Conservation (phyloP, 2,797 vertebrate genomes). For the Miichthys miiuy region DNA sequence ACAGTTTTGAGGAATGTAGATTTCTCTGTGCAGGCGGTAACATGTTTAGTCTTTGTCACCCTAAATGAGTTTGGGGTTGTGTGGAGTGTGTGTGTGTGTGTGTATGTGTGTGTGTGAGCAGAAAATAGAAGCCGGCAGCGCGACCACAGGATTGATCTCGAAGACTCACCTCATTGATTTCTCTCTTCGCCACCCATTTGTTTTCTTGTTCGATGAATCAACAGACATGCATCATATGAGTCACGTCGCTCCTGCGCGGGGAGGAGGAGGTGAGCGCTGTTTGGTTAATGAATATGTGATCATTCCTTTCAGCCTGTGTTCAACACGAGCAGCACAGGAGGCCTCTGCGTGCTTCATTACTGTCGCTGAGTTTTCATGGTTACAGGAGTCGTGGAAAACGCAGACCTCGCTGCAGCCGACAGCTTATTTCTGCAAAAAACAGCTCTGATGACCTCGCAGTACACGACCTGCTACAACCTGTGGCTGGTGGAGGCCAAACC, state of each 20-base stretch:
- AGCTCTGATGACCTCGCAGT: background rate
- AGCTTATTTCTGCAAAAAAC: background rate
- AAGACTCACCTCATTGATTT: constrained; percentile 74
- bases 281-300: constrained; percentile 36
- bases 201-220: constrained; percentile 64
- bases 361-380: background rate
- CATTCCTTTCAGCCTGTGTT: background rate
- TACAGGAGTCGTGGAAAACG: too few species aligned
- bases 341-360: background rate
- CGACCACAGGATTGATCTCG: constrained; percentile 64
- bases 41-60: constrained; percentile 76
- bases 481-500: background rate
- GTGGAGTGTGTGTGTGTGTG: constrained; percentile 5
- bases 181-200: constrained; percentile 58
- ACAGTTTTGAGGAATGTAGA: constrained; percentile 72
- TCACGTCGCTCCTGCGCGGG: constrained; percentile 14
- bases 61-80: constrained; percentile 64
- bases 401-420: background rate
- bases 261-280: background rate
- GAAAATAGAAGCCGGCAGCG: constrained; percentile 53
- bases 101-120: constrained; percentile 17
- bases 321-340: background rate
- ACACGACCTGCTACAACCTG: background rate
- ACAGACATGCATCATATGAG: constrained; percentile 52
- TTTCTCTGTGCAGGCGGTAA: constrained; percentile 68